Evolutionary conservation across 2,797 vertebrate genomes (phyloP).

Genomic region (Tolypeutes matacus): DNA sequence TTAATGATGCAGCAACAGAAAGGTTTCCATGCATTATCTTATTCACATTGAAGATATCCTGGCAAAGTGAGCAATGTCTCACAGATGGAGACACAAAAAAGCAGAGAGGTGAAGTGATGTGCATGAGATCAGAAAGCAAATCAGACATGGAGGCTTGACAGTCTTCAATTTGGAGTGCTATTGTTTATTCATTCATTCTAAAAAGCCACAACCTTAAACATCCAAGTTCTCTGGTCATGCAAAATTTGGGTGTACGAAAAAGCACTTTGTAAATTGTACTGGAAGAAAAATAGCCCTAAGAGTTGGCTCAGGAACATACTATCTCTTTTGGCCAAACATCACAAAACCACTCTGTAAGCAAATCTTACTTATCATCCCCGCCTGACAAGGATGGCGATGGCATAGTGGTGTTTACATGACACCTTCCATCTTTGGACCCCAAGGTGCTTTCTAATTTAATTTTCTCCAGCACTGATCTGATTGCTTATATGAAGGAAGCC

Average conservation of each 20-base stretch:
- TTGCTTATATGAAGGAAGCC: constrained; percentile 41
- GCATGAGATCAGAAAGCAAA: constrained; percentile 57
- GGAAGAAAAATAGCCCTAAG: constrained; percentile 34
- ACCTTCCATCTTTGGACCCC: not conserved
- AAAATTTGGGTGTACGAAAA: constrained; percentile 52
- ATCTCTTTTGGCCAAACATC: constrained; percentile 45
- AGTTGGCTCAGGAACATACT: not conserved
- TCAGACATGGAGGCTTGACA: not conserved
- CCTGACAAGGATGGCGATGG: not conserved
- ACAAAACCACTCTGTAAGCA: constrained; percentile 55
- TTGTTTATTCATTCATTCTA: constrained; percentile 20
- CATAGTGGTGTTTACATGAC: not conserved
- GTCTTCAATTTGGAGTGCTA: not conserved
- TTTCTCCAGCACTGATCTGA: constrained; percentile 19
- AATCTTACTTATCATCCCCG: not conserved
- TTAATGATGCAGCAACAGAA: constrained; percentile 60
- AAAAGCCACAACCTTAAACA: constrained; percentile 52
- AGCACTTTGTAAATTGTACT: constrained; percentile 24
- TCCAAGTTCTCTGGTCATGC: not conserved
- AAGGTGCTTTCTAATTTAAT: constrained; percentile 51
- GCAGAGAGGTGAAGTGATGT: constrained; percentile 55
- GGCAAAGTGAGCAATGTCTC: constrained; percentile 54
- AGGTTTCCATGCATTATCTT: constrained; percentile 48
- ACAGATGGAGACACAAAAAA: constrained; percentile 63
- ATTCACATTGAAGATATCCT: constrained; percentile 38